Evolutionary conservation across 2,888 invertebrate genomes (phyloP).

Genomic region (Phytoseiulus persimilis): DNA sequence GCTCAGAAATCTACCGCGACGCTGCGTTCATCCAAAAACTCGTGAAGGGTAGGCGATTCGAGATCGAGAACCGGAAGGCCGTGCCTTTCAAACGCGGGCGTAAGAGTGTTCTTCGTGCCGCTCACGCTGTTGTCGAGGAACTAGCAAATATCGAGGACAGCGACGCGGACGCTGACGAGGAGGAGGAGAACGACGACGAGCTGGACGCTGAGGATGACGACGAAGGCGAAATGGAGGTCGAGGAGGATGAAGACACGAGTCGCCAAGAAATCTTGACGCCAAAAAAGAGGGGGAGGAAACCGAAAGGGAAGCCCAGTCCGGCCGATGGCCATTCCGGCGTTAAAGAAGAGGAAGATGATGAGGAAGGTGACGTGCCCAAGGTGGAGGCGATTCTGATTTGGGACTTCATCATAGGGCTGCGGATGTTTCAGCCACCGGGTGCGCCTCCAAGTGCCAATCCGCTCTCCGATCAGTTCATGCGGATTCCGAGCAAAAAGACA

Average conservation of each 20-base stretch:
- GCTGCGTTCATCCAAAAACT: slow-evolving; percentile 38
- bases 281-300: slow-evolving; percentile 30
- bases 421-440: slow-evolving; percentile 78
- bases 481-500: slow-evolving; percentile 63
- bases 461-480: slow-evolving; percentile 86
- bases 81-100: slow-evolving; percentile 29
- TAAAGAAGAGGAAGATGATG: slow-evolving; percentile 55
- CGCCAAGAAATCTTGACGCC: slow-evolving; percentile 48
- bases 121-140: slow-evolving; percentile 6
- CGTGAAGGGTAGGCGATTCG: slow-evolving; percentile 9
- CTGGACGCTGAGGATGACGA: slow-evolving; percentile 49
- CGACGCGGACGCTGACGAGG: slow-evolving; percentile 29
- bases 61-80: slow-evolving; percentile 42
- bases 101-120: neutral
- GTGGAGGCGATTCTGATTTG: neutral
- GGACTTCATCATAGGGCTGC: slow-evolving; percentile 51
- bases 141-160: slow-evolving; percentile 26
- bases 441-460: slow-evolving; percentile 66
- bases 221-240: slow-evolving; percentile 49
- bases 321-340: slow-evolving; percentile 46
- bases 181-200: slow-evolving; percentile 44
- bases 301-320: slow-evolving; percentile 42
- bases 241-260: slow-evolving; percentile 51
- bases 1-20: slow-evolving; percentile 81
- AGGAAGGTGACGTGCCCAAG: slow-evolving; percentile 51